Evolutionary conservation across 92 coral and sea anemone species (phyloP), one percentile per base, ranked within the genome.

Genomic region (Parazoanthus darwini): DNA sequence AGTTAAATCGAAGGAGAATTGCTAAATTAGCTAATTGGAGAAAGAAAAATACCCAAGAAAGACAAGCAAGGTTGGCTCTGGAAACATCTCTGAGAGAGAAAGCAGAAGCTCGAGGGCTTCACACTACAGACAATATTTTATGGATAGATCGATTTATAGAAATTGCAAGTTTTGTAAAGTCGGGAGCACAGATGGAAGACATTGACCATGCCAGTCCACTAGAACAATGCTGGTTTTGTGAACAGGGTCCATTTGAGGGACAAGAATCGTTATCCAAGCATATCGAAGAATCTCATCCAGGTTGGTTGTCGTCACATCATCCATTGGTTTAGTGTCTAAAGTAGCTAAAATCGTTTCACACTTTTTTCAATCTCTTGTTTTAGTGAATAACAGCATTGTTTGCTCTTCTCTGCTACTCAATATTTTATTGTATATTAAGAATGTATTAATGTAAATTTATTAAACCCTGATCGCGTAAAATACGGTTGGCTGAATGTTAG

Each of bases 171-270:
- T 84, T 84, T 46, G 87, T 84, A 18, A 72, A 84, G 51, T 56
- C 46, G 46, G 87, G 87, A 29, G 63, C 87, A 33, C 87, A 84
- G 23, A 84, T 84, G 66, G 75, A 71, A 37, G 87, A 84, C 51
- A 84, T 84, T 23, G 79, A 84, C 22, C 66, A 74, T 23, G 67
- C 46, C 58, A 33, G 25, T 25, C 18, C 67, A 8, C 63, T 84
- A 51, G 87, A 84, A 33, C 79, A n/a, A n/a, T 70, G 79, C 29
- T 71, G 73, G 58, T 74, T 50, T 48, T 84, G 67, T 26, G 51
- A 48, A 7, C 39, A 48, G 44, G 87, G 67, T 23, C 87, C 87
- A 13, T 84, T 71, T 84, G 67, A 44, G 11, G 87, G 63, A 74
- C 42, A 71, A 8, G 46, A 6, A 33, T 43, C 79, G 46, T 54